Base-by-base conservation (phyloP, 2,888 invertebrate genomes). In the Stenotaenia linearis region DNA sequence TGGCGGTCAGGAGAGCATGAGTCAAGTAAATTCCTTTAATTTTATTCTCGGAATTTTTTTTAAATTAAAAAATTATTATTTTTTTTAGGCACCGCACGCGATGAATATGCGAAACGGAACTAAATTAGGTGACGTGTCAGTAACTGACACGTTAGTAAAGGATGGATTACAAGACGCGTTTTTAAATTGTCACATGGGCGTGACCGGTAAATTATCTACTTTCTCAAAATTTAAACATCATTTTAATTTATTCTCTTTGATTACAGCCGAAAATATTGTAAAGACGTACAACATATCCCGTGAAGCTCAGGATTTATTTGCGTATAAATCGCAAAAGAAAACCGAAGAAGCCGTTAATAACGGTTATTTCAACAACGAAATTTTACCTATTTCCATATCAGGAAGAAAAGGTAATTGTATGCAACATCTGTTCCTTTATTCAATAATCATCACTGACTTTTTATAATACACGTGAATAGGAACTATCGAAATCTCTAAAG, bases 1-100 rank as follows among this genome's bases (percentile, higher is more conserved):
- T 83, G 94, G 93, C 35, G 95, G 95, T 0, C 93, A 93, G 87
- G 95, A n/a, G n/a, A 92, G 88, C 83, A 95, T 95, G 95, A 92
- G 92, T 79, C 88, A 89, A 83, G 86, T 81, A 78, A 25, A 23
- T 75, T 21, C 12, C 3, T 23, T 10, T 78, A 21, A 15, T 50
- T 61, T 69, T n/a, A n/a, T n/a, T n/a, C n/a, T n/a, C n/a, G n/a
- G 75, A 75, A 10, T 75, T 75, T 75, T 75, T 30, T 75, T 28
- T 75, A 12, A 7, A 15, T 75, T 28, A 7, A 75, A 75, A 75
- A n/a, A 28, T 9, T 25, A 10, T 6, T 75, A 30, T n/a, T n/a
- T n/a, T n/a, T 75, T 21, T 30, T 10, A 86, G 86, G 90, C 93
- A 3, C 92, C 91, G 0, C 94, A 94, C 85, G 88, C 89, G 4